Evolutionary conservation across 1,140 invertebrate species (phyloP).

Genomic region (Aricia agestis): DNA sequence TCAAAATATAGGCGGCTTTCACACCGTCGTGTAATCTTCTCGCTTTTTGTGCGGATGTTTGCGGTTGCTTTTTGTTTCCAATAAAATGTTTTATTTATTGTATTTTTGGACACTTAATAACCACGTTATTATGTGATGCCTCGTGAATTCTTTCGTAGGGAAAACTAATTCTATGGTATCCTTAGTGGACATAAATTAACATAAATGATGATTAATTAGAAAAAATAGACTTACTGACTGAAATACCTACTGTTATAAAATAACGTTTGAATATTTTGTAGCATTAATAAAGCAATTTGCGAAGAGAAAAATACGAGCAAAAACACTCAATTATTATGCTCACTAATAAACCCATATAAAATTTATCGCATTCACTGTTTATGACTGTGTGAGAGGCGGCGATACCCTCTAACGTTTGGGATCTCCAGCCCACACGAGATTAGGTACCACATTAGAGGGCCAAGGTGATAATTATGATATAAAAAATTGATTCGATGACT

Average conservation of each 20-base stretch:
- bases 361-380: conserved; percentile 19
- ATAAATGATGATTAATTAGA: too few relatives aligned
- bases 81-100: conserved; percentile 11
- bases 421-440: conserved; percentile 62
- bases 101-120: not conserved
- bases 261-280: too few relatives aligned
- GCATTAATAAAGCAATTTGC: too few relatives aligned
- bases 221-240: too few relatives aligned
- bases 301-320: too few relatives aligned
- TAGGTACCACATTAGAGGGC: conserved; percentile 67
- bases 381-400: conserved; percentile 43
- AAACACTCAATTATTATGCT: not conserved
- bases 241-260: too few relatives aligned
- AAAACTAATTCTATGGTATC: too few relatives aligned
- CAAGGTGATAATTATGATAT: conserved; percentile 72
- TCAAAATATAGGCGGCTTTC: conserved; percentile 65
- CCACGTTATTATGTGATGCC: not conserved
- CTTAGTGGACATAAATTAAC: too few relatives aligned
- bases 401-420: conserved; percentile 43
- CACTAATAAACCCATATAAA: not conserved
- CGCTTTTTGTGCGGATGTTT: not conserved
- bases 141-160: not conserved
- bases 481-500: conserved; percentile 64
- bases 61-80: not conserved
- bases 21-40: conserved; percentile 40